Evolutionary conservation across 2,888 invertebrate genomes (phyloP), one percentile per base, ranked within the genome.

Genomic region (Chromoteleia sp.): DNA sequence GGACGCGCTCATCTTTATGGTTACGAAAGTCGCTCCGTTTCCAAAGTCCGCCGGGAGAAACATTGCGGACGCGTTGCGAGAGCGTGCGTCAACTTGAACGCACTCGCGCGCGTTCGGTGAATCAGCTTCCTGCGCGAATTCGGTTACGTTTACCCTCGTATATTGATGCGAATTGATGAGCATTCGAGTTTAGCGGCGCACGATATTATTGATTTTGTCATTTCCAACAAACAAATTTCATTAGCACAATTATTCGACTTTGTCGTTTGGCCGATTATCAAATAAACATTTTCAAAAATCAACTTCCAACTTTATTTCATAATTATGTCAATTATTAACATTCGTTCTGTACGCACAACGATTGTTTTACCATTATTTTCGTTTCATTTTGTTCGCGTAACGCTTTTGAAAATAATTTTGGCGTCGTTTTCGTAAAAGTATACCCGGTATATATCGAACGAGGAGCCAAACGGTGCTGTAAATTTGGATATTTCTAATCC

Each of bases 21-120:
- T 71, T 70, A 71, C 70, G 77, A 77, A 63, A 77, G 70, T 70
- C 52, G 61, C 70, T 52, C 48, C 52, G 63, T 63, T 73, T 61
- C 12, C 48, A 65, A 74, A 63, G 41, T 73, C 54, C 56, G 33
- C 19, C 54, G 17, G 21, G 10, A 43, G 36, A 43, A 52, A 17
- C 29, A 12, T 21, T 39, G 41, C 70, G 54, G 54, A 43, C 43
- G 43, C 56, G 45, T 56, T 56, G 56, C 68, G 56, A 56, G 33
- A 68, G 54, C 17, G 33, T 8, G 30, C 30, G 30, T 25, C 21
- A 52, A 41, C 41, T 52, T 41, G 25, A 52, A 67, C 39, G 39
- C 29, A 39, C 52, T 29, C 50, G 41, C 0, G 65, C 41, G 50
- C 33, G 48, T n/a, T n/a, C n/a, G n/a, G n/a, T 14, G 50, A 65